Conservation (phyloP, 1,140 invertebrate species). For the Caenorhabditis briggsae region DNA sequence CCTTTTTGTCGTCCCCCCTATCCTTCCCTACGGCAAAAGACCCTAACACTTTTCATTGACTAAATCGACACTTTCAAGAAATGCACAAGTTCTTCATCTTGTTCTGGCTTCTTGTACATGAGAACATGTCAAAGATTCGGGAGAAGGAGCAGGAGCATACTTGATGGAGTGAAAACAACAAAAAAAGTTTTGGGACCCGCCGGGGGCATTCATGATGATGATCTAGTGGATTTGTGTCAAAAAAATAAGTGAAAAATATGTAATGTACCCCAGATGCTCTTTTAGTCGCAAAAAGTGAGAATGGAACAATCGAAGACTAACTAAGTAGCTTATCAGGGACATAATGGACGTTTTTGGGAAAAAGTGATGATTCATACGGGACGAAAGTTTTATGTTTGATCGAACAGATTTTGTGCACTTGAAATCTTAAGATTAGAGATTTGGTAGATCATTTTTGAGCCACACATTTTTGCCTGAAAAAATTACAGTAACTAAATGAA, state of each 20-base stretch:
- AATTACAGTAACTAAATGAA: too few relatives aligned
- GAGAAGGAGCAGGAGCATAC: background rate
- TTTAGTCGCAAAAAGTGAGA: background rate
- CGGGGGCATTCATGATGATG: conserved; percentile 5
- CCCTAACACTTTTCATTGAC: conserved; percentile 44
- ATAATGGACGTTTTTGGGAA: too few relatives aligned
- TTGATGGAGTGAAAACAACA: too few relatives aligned
- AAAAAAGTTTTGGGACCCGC: background rate
- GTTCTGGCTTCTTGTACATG: background rate
- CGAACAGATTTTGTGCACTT: too few relatives aligned
- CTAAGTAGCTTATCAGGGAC: background rate
- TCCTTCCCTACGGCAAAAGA: background rate
- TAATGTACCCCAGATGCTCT: background rate
- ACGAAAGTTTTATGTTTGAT: too few relatives aligned
- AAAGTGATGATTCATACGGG: too few relatives aligned
- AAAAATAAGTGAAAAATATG: background rate
- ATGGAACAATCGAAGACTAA: background rate
- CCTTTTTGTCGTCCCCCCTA: background rate
- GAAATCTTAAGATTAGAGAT: too few relatives aligned
- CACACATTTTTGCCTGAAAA: too few relatives aligned
- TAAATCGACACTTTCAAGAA: conserved; percentile 52
- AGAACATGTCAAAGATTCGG: conserved; percentile 22
- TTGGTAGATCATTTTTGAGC: too few relatives aligned
- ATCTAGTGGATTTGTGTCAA: background rate
- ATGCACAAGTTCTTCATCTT: background rate